These are phyloP conservation scores for Myripristis murdjan DNA, from an alignment of 2,797 vertebrate genomes.

Conservation along the genomic window DNA sequence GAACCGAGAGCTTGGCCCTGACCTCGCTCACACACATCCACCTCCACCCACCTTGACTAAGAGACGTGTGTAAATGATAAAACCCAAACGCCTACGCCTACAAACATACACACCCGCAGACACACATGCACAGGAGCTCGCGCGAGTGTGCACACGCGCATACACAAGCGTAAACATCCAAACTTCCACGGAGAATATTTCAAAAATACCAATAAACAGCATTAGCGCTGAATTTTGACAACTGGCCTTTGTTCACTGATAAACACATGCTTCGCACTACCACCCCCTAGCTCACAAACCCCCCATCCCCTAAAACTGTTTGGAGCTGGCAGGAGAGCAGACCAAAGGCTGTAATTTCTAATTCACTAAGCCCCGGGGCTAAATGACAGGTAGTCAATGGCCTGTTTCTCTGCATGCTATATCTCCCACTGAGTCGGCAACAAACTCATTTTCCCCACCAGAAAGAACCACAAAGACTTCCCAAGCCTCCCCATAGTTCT, in stretches of 20 bases:
- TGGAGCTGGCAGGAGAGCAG: slow-evolving; percentile 26
- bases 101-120: slow-evolving; percentile 11
- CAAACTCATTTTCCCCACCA: slow-evolving; percentile 67
- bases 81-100: slow-evolving; percentile 16
- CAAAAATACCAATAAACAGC: neutral
- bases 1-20: slow-evolving; percentile 68
- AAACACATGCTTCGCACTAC: slow-evolving; percentile 15
- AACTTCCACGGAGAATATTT: too few relatives aligned
- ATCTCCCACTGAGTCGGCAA: slow-evolving; percentile 55
- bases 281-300: neutral
- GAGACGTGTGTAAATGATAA: neutral
- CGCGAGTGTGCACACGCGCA: too few relatives aligned
- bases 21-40: slow-evolving; percentile 47
- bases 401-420: slow-evolving; percentile 60
- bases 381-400: slow-evolving; percentile 81
- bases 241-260: slow-evolving; percentile 13
- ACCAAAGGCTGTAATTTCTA: slow-evolving; percentile 66
- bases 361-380: slow-evolving; percentile 70
- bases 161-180: slow-evolving; percentile 6
- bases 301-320: slow-evolving; percentile 29
- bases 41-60: slow-evolving; percentile 42
- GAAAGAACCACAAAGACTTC: slow-evolving; percentile 63
- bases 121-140: slow-evolving; percentile 14
- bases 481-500: slow-evolving; percentile 43
- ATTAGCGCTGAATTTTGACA: neutral